These are phyloP conservation scores for Drosophila quinaria DNA, from an alignment of 2,888 invertebrate species.

Conservation along the genomic window DNA sequence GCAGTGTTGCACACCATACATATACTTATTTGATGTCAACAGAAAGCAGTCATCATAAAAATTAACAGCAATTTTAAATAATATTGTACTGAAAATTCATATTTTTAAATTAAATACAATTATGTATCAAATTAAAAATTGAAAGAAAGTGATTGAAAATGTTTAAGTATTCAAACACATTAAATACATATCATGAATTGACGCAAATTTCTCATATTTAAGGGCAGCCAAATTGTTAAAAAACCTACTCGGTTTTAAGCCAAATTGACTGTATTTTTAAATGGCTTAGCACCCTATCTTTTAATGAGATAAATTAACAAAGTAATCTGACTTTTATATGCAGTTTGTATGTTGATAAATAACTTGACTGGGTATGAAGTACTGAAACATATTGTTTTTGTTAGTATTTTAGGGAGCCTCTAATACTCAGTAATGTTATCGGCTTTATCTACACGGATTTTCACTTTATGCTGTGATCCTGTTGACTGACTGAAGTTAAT, in stretches of 20 bases:
- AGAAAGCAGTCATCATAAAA: too few relatives aligned
- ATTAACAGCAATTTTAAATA: too few relatives aligned
- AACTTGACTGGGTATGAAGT: constrained; percentile 9
- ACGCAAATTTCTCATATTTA: too few relatives aligned
- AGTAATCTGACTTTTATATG: constrained; percentile 28
- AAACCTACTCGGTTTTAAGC: neutral
- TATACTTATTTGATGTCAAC: too few relatives aligned
- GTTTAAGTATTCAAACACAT: too few relatives aligned
- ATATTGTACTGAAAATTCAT: too few relatives aligned
- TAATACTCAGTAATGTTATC: neutral
- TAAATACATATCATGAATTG: too few relatives aligned
- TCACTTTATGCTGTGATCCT: constrained; percentile 47
- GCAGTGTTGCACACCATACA: neutral
- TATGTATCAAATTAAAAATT: too few relatives aligned
- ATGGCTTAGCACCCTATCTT: constrained; percentile 13
- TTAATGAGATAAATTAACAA: constrained; percentile 41
- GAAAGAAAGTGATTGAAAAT: too few relatives aligned
- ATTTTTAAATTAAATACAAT: too few relatives aligned
- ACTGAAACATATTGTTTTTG: constrained; percentile 23
- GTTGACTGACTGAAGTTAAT: constrained; percentile 49
- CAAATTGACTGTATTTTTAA: neutral
- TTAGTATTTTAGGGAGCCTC: neutral
- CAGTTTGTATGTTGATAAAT: constrained; percentile 7
- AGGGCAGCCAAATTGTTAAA: neutral
- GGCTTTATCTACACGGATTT: constrained; percentile 52